These are phyloP conservation scores for Grapholita molesta DNA, from an alignment of 1,140 invertebrate species.

Conservation along the genomic window DNA sequence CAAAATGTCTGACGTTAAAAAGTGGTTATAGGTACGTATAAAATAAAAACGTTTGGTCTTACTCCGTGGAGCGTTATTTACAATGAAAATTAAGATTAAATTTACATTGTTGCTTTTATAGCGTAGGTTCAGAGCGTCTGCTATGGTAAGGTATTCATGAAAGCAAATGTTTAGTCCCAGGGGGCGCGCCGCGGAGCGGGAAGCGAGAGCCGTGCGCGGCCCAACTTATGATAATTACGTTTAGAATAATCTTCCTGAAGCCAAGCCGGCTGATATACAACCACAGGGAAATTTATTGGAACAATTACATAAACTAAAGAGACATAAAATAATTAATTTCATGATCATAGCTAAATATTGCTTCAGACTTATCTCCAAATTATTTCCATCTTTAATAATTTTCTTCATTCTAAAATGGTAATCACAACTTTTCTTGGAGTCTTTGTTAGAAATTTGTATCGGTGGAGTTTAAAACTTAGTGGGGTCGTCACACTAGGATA, in stretches of 20 bases:
- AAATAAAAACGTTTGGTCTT: background rate
- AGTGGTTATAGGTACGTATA: background rate
- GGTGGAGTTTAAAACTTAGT: too few species aligned
- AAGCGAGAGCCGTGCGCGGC: slow-evolving; percentile 46
- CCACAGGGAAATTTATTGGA: background rate
- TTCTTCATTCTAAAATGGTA: too few species aligned
- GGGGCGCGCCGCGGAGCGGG: slow-evolving; percentile 36
- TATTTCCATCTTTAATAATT: background rate
- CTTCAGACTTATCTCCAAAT: background rate
- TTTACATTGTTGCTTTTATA: slow-evolving; percentile 70
- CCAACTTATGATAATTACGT: slow-evolving; percentile 69
- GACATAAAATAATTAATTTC: background rate
- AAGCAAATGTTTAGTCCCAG: slow-evolving; percentile 64
- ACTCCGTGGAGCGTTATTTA: slow-evolving; percentile 39
- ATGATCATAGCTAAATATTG: background rate
- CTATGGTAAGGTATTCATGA: slow-evolving; percentile 75
- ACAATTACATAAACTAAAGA: background rate
- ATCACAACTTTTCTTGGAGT: too few species aligned
- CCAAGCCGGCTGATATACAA: slow-evolving; percentile 28
- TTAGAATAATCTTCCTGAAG: slow-evolving; percentile 51
- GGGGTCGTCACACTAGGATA: too few species aligned
- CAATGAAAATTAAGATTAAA: slow-evolving; percentile 65
- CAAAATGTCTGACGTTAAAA: slow-evolving; percentile 2
- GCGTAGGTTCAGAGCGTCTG: slow-evolving; percentile 48
- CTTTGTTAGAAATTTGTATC: too few species aligned